Base-by-base conservation (phyloP, 2,113 vertebrate species). In the Indicator maculatus region DNA sequence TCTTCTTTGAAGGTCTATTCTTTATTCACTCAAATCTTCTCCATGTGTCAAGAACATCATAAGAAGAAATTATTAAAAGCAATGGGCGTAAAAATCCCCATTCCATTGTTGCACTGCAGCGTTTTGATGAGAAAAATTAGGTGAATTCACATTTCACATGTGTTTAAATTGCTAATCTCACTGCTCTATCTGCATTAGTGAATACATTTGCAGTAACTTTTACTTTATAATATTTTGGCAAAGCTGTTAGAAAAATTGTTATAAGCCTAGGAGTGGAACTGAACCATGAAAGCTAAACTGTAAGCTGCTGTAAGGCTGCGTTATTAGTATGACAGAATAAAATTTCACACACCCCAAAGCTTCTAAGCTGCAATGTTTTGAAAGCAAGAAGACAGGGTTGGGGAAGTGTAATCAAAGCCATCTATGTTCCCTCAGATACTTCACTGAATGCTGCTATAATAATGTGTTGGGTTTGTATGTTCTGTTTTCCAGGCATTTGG, bases 401-500 rank as follows among this genome's bases (percentile, higher is more conserved):
- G 50, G 19, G 38, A 96, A 93, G 61, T 50, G 28, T 55, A 84
- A 91, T 91, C 93, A 86, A 84, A 94, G 75, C 95, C 87, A 83
- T 91, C 76, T 91, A 4, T n/a, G 56, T 56, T 91, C 45, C 17
- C 59, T 85, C 77, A 91, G 87, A 89, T 89, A 91, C 45, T 86
- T 83, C 69, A 59, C 74, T 88, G 71, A 96, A 94, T 0, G 13
- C 15, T 94, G 28, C 33, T 38, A 33, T 78, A 50, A 55, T 75
- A 86, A 81, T 50, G 56, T 13, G 17, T 86, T 63, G 86, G 58
- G 20, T 88, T 94, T 95, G 39, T 88, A 91, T n/a, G 8, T 94
- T 81, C 56, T 31, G 4, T 61, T 95, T 95, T 97, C 80, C 96
- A 99, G 99, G 98, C 98, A n/a, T 97, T 98, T 72, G 98, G 98